Base-by-base conservation (phyloP, 2,797 vertebrate species). In the Fistularia tabacaria region DNA sequence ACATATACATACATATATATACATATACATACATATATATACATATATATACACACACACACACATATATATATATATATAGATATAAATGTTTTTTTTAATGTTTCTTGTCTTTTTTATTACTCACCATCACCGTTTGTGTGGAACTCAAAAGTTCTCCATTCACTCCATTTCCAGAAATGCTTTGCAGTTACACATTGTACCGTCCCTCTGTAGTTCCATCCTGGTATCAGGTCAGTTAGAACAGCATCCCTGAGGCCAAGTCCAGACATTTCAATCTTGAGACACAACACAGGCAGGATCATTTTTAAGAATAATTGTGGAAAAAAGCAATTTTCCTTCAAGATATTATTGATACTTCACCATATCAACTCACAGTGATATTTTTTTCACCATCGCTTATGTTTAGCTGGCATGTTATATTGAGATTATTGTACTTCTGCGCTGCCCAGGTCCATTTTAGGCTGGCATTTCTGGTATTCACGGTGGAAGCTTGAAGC, bases 101-200 rank as follows among this genome's bases (percentile, higher is more conserved):
- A 6, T 36, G 8, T 14, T 14, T 8, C 2, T 37, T 8, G 5
- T 45, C 0, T 8, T 43, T 37, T 36, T 11, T 0, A 11, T 41
- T 12, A 76, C 89, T 76, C 66, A 89, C 90, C 62, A 41, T 90
- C 85, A 1, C 79, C 69, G 47, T 52, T 36, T 7, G 90, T 91
- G 13, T 1, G 0, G 39, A 90, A 85, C 9, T 0, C 7, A 1
- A 40, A 3, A 1, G 1, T 42, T 49, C 84, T 91, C 85, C 86
- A 89, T 39, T 83, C 44, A 3, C 90, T 53, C 90, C 90, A 91
- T 13, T 66, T 88, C 85, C 85, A 90, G 42, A 82, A 83, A 63
- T 84, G 38, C 1, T 78, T 38, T 0, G 9, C 1, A 9, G 80
- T 74, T 37, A 63, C 43, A 60, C 91, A 92, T 15, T 41, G 64